Base-by-base conservation (phyloP, 2,888 invertebrate genomes). In the Cynaeus angustus region DNA sequence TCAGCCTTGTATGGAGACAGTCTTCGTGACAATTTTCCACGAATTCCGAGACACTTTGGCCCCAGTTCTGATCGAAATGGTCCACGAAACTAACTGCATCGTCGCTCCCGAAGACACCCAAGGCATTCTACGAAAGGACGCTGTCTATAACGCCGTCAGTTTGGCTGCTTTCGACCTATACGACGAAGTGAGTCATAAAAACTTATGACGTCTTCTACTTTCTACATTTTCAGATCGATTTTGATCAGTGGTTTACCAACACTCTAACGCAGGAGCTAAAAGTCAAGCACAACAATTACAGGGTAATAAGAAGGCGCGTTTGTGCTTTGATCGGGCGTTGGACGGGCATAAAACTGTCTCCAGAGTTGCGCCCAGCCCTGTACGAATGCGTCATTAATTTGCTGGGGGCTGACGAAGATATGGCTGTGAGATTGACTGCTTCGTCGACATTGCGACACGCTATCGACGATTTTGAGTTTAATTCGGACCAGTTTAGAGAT, bases 391-490 rank as follows among this genome's bases (percentile, higher is more conserved):
- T 94, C 66, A 86, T 95, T 14, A 91, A 92, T 76, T 89, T 96
- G 14, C 86, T 97, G 52, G 87, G 88, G 41, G 85, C 89, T 0
- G 89, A 90, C 41, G 96, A 97, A 83, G 97, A 98, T 82, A 91
- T 96, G 80, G 96, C 96, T 1, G 95, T 98, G 28, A 89, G 96
- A 78, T 86, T 98, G 70, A 93, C 96, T 1, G 93, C 97, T 3
- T 94, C 96, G 0, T 92, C 92, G 74, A 94, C 97, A 0, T 86
- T 98, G 3, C 91, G 94, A 82, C 89, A 90, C 77, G 92, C 94
- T 0, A 91, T 98, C 37, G 96, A 97, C 78, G 97, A 97, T 85
- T 97, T 97, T 86, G 95, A 96, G 81, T 98, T 98, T 85, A 91
- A 92, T 79, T 89, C 92, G 0, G 94, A 95, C 72, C 92, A 94